Evolutionary conservation across 2,888 invertebrate genomes (phyloP).

Genomic region (Cephus pygmeus): DNA sequence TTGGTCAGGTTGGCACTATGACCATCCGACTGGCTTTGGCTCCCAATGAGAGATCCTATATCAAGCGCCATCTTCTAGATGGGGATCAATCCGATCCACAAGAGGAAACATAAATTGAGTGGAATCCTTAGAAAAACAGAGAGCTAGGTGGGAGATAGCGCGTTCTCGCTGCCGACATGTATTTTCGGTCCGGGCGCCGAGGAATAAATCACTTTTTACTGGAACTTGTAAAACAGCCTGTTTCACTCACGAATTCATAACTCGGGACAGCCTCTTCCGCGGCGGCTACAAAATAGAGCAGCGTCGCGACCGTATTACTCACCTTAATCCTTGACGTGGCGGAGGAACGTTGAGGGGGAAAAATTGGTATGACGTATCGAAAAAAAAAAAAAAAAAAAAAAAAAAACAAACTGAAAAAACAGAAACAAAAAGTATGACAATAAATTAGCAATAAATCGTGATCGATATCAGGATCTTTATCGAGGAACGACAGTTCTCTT

Average conservation of each 20-base stretch:
- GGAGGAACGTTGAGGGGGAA: background rate
- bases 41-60: background rate
- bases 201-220: conserved; percentile 38
- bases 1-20: background rate
- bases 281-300: background rate
- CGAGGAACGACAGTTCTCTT: background rate
- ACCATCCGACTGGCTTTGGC: background rate
- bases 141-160: conserved; percentile 21
- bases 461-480: background rate
- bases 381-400: background rate
- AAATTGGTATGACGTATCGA: background rate
- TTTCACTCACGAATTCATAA: conserved; percentile 5
- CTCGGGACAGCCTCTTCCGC: conserved; percentile 3
- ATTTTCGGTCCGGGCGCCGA: conserved; percentile 14
- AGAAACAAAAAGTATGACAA: background rate
- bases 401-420: background rate
- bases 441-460: background rate
- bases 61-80: background rate
- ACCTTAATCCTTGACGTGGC: background rate
- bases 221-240: conserved; percentile 15
- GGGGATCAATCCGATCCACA: conserved; percentile 25
- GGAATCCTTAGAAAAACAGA: conserved; percentile 34
- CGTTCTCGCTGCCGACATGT: background rate
- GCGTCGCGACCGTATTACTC: background rate
- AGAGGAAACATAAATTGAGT: conserved; percentile 43